Base-by-base conservation (phyloP, 2,888 invertebrate species). In the Incurvaria masculella region DNA sequence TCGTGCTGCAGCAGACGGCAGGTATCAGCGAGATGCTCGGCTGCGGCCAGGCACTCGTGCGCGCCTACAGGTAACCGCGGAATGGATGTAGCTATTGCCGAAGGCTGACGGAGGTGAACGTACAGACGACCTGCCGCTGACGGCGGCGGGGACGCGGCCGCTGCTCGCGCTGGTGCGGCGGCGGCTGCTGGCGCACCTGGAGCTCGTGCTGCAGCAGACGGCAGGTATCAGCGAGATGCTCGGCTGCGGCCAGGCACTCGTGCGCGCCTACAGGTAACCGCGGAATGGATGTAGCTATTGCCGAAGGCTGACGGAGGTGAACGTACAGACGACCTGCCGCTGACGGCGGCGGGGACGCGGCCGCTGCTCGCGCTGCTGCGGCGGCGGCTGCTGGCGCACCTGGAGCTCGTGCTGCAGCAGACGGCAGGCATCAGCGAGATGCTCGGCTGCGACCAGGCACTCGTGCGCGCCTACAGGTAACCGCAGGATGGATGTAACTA, bases 391-490 rank as follows among this genome's bases (percentile, higher is more conserved):
- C 65, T 70, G 52, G 58, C 63, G 2, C 74, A 79, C 50, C 57
- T 79, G 39, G 58, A 62, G 20, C 59, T 65, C 26, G 75, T 74
- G 14, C 58, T 79, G 51, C 64, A 66, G 2, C 72, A 68, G 45
- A 68, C 78, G 6, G 72, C 73, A 48, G 76, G 78, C 55, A 66
- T 79, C 2, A 78, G 78, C 0, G 78, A 79, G 10, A 62, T 79
- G 33, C 65, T 79, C 58, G 67, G 72, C 55, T 72, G 70, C 55
- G 74, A 75, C 56, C 75, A 74, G 17, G 69, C 65, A 47, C 61
- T 79, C 10, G 59, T 76, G 23, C 76, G 78, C 50, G 72, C 75
- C 20, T 79, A 74, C 55, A 73, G 69, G 79, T 78, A 3, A 14
- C 23, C 10, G n/a, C n/a, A n/a, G n/a, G n/a, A n/a, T n/a, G n/a